Evolutionary conservation across 2,113 vertebrate species (phyloP), one percentile per base, ranked within the genome.

Genomic region (Platycercus adscitus): DNA sequence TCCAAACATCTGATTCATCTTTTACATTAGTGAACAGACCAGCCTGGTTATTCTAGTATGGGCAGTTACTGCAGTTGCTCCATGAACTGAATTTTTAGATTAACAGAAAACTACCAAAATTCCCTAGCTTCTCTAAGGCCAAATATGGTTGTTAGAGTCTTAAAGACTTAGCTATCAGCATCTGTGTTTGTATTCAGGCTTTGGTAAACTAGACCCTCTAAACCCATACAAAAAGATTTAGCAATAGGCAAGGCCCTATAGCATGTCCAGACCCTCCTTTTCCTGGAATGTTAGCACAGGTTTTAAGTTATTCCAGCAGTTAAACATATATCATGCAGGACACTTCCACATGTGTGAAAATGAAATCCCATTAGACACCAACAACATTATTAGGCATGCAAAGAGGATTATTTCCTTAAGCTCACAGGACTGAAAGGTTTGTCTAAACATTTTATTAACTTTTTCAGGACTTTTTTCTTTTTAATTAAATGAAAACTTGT

Each of bases 171-270:
- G 60, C 76, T n/a, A 47, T 50, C 69, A 47, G 61, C 35, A 89
- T 86, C 95, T 96, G 95, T 75, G 88, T 97, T 95, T 97, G 77
- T 43, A 49, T 49, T 93, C 43, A 49, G 88, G 96, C 95, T 95
- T 85, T 91, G 73, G 66, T 53, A 75, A 91, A 86, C 75, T 35
- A 47, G 72, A 92, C 94, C 93, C 93, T 95, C 96, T 94, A 96
- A 97, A 98, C 94, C 97, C 98, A 95, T 96, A 89, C 71, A 95
- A 95, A 96, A 97, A 97, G 98, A 98, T 98, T 97, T 96, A 91
- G 95, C 89, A 97, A 97, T 86, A 97, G 97, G 85, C 96, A 95
- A 97, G 83, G 94, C 86, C 49, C 93, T 96, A 83, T 73, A 95
- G 97, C 97, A 95, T 56, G 95, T 88, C 97, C 96, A 91, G 91